Percentiles rank a stretch among this genome's conserved stretches.
These are phyloP conservation scores for Lophochroa leadbeateri DNA, from an alignment of 2,113 vertebrate genomes.

Conservation along the genomic window DNA sequence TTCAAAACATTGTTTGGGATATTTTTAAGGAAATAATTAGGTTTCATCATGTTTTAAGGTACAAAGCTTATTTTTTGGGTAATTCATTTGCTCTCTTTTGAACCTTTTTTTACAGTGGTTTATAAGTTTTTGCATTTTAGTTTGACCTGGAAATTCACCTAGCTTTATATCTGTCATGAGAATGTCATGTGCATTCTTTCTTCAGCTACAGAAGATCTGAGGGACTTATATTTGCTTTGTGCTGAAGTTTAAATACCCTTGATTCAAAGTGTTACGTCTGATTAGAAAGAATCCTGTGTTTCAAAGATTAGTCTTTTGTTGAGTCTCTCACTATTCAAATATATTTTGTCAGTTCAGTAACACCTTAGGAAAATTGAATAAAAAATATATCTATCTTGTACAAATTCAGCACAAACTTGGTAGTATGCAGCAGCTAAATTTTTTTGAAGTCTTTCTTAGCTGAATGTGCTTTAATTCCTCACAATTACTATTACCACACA, in stretches of 20 bases:
- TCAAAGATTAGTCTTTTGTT: neutral
- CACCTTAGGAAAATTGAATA: neutral
- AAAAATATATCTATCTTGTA: neutral
- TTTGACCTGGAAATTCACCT: neutral
- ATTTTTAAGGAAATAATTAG: neutral
- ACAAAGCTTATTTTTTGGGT: neutral
- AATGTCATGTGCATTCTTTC: neutral
- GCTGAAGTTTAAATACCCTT: neutral
- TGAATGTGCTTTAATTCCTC: neutral
- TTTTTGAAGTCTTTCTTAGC: neutral
- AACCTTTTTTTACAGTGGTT: neutral
- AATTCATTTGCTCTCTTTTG: neutral
- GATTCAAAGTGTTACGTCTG: neutral
- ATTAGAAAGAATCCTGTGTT: neutral
- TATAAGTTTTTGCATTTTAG: neutral
- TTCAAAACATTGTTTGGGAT: neutral
- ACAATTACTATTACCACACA: neutral
- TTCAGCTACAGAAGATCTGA: neutral
- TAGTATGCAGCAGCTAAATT: neutral
- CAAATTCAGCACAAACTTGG: neutral
- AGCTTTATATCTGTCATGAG: neutral
- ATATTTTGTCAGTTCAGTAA: neutral
- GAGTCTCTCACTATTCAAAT: neutral
- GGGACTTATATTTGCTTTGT: neutral
- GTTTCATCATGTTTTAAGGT: neutral